These are phyloP conservation scores for Microcebus tavaratra DNA, from an alignment of 2,113 vertebrate genomes.

Conservation along the genomic window DNA sequence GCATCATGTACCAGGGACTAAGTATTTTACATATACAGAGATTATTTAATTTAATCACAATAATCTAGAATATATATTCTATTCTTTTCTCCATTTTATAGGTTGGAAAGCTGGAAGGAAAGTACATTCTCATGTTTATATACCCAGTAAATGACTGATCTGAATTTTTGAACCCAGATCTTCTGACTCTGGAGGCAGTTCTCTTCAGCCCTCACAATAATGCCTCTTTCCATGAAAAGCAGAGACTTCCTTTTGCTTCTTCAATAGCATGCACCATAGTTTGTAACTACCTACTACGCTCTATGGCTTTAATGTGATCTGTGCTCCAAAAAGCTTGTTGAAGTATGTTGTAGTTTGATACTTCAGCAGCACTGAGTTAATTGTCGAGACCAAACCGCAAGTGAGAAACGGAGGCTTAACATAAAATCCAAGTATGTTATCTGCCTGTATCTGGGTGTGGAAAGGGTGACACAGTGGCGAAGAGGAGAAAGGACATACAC, in stretches of 20 bases:
- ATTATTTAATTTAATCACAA: neutral
- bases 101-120: neutral
- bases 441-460: neutral
- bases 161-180: neutral
- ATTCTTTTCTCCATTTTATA: neutral
- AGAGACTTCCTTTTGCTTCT: neutral
- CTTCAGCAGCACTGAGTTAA: neutral
- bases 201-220: neutral
- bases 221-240: neutral
- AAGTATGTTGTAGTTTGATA: neutral
- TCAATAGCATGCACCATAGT: rapidly evolving
- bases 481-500: neutral
- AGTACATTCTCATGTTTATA: neutral
- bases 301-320: neutral
- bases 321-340: neutral
- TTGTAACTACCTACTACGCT: neutral
- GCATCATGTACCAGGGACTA: neutral
- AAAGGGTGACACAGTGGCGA: neutral
- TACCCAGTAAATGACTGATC: too few relatives aligned
- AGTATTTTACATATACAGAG: neutral
- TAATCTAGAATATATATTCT: neutral
- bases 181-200: neutral
- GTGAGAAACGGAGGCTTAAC: neutral
- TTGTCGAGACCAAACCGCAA: neutral
- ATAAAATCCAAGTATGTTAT: neutral